phyloP scores from a whole-genome alignment of 2,113 vertebrate genomes.

The Rhea americana region DNA sequence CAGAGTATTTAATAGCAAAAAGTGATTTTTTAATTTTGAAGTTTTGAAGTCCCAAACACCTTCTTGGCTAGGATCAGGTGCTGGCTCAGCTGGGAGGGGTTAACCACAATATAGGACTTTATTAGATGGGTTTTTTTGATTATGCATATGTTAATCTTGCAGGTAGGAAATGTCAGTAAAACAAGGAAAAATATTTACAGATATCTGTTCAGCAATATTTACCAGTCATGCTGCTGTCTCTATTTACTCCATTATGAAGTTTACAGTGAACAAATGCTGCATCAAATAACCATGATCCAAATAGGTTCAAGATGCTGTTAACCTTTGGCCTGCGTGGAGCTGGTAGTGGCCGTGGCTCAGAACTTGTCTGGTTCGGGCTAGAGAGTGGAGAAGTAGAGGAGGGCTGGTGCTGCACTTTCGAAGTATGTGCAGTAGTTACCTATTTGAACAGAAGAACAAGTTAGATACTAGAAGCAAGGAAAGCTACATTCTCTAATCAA shows the following conservation, averaged over 20 bases:
- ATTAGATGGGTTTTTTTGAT: background rate
- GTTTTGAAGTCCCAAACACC: conserved; percentile 28
- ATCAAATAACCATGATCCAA: conserved; percentile 96
- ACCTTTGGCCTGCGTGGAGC: conserved; percentile 92
- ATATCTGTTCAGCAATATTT: conserved; percentile 75
- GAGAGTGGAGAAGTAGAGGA: conserved; percentile 91
- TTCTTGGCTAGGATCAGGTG: background rate
- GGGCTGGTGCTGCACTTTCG: conserved; percentile 87
- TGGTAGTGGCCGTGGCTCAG: conserved; percentile 90
- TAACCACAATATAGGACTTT: conserved; percentile 63
- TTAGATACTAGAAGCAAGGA: background rate
- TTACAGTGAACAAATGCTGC: conserved; percentile 96
- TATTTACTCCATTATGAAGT: conserved; percentile 93
- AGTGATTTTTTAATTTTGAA: background rate
- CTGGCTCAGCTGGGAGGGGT: conserved; percentile 66
- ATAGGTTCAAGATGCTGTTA: conserved; percentile 97
- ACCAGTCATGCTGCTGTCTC: conserved; percentile 97
- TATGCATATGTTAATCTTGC: conserved; percentile 79
- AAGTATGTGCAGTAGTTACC: conserved; percentile 84
- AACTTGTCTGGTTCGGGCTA: conserved; percentile 92
- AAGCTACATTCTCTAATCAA: background rate
- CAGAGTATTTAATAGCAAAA: background rate
- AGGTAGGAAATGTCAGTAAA: conserved; percentile 82
- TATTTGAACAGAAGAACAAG: conserved; percentile 64
- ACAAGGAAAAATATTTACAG: conserved; percentile 4